Conservation (phyloP, 2,113 vertebrate genomes). For the Arizona elegans region DNA sequence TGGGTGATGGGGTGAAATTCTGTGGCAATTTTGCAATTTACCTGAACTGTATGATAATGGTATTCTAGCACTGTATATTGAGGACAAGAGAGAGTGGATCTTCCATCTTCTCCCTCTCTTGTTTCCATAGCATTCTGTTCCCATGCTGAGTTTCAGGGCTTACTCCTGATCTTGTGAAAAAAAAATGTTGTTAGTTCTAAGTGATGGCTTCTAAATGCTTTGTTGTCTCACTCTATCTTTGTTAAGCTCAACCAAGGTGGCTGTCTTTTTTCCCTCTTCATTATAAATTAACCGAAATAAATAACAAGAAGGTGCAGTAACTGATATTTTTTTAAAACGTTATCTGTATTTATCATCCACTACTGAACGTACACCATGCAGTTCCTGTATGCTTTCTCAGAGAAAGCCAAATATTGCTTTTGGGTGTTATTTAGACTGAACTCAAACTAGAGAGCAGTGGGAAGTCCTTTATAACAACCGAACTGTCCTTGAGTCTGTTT, state of each 20-base stretch:
- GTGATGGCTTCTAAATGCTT: background rate
- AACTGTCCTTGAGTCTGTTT: background rate
- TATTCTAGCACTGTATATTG: background rate
- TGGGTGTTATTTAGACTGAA: background rate
- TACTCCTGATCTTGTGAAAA: background rate
- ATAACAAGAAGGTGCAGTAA: background rate
- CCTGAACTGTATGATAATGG: background rate
- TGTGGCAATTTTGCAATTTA: background rate
- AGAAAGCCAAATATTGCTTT: background rate
- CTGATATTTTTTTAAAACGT: background rate
- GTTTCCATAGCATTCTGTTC: background rate
- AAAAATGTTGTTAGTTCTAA: background rate
- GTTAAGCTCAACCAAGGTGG: background rate
- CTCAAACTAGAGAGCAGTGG: background rate
- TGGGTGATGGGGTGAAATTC: too few species aligned
- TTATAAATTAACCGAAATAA: background rate
- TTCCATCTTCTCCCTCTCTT: too few species aligned
- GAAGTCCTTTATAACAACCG: background rate
- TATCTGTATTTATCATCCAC: background rate
- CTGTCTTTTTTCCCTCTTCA: background rate
- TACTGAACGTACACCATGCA: background rate
- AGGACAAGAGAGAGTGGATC: background rate
- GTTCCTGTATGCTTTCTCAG: background rate
- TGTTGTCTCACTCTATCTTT: background rate
- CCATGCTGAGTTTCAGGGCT: background rate